Evolutionary conservation across 1,140 invertebrate genomes (phyloP), one percentile per base, ranked within the genome.

Genomic region (Heterodera carotae): DNA sequence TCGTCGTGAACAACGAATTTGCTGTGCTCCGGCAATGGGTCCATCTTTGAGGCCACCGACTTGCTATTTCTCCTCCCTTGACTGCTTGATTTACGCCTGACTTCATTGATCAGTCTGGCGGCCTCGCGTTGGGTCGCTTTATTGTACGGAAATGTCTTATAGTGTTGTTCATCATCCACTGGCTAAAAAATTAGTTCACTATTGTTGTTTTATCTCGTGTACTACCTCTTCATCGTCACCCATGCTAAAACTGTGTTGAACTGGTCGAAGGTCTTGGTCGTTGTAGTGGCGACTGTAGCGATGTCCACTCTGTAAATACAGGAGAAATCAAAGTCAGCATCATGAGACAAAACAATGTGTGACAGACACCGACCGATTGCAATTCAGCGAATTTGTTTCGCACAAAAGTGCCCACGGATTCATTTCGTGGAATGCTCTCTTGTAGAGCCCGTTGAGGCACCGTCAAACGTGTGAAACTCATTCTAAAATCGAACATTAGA

Each of bases 121-220:
- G 56, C 43, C 12, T 79, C 78, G 36, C 80, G 78, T 67, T 59
- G 56, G 59, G 59, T 81, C 33, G 80, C 78, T 80, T 80, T 79
- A 12, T 76, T 79, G 67, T 79, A 81, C 25, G 78, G 78, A 64
- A 69, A 79, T 15, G 78, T 79, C 36, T 70, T 69, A 79, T 79
- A 79, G 33, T 70, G 69, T 39, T 69, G 48, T n/a, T 79, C 77
- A 4, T 78, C 77, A 31, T 77, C 76, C 33, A 60, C n/a, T 29
- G 10, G 27, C 36, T 73, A 27, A 5, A 48, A 56, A 27, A 31
- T 25, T n/a, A 56, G 27, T 59, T 59, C 25, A 72, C 25, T 39
- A n/a, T 56, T 31, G 27, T 2, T 2, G 5, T 7, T 8, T 43
- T 59, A 73, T 22, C 27, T 39, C 4, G 25, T 15, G 22, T n/a